Base-by-base conservation (phyloP, 2,888 invertebrate species). In the Sphinx pinastri region DNA sequence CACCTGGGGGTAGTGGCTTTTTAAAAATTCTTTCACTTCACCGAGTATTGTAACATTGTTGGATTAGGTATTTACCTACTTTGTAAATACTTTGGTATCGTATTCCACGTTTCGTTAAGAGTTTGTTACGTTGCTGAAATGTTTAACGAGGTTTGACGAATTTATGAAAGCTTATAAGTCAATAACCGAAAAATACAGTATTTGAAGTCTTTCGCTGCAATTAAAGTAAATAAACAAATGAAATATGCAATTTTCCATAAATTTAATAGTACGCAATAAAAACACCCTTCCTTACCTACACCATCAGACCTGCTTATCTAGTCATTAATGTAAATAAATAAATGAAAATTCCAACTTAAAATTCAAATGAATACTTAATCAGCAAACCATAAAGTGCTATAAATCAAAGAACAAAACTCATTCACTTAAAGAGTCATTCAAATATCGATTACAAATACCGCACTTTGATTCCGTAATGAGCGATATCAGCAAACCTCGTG, bases 1-100 rank as follows among this genome's bases (percentile, higher is more conserved):
- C 90, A 91, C 91, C 91, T 91, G 90, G 81, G 82, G 87, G 83
- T 81, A 84, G 87, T 88, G 84, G 88, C 86, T 90, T 90, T 83
- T 87, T 80, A 84, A 85, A 87, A 85, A 87, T 80, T 85, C 82
- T 84, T 85, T 87, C 83, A 84, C 84, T 87, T 84, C 79, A 74
- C 72, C 75, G 76, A 79, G 79, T 83, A 82, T 77, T 79, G 74
- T 60, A 57, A 58, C 66, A 67, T 69, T 47, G 38, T 70, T 68
- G 58, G 58, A 67, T 58, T 67, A 70, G 57, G 25, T 68, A 57
- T 57, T 68, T 55, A 68, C 54, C 57, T 57, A 57, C 54, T 57
- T 68, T 68, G 54, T 55, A 68, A 68, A 68, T 68, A 55, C 57
- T 57, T 57, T 68, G 68, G 63, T 49, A 19, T 63, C 19, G 19